Base-by-base conservation (phyloP, 2,888 invertebrate species). In the Bembecia ichneumoniformis region DNA sequence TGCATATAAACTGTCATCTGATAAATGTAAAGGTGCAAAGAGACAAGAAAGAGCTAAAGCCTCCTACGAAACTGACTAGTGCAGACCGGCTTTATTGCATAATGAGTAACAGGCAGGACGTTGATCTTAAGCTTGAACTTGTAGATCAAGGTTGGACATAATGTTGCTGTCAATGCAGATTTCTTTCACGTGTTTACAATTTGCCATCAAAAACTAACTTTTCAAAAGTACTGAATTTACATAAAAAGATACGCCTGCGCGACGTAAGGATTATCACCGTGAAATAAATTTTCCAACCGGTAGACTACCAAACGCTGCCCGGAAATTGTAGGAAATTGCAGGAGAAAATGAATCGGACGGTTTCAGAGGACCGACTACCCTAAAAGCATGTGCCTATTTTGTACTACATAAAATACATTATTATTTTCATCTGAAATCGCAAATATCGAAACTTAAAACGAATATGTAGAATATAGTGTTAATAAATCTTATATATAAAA, bases 241-340 rank as follows among this genome's bases (percentile, higher is more conserved):
- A 28, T 28, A 9, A 10, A 13, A 40, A 40, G 40, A 13, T 40
- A 13, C 40, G 28, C 14, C 20, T 28, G 5, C 57, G 57, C 53
- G 61, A 56, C 59, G 58, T 52, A 58, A 56, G 59, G 58, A 62
- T 65, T 62, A 64, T 67, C 57, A 62, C 65, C 62, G 65, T 71
- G 71, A 76, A 81, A 82, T 82, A 78, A 69, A 82, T 78, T 82
- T 80, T 76, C 71, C 70, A 73, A 68, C 69, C 74, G 77, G 74
- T 76, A 74, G 75, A 71, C 68, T 72, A 76, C 76, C 70, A 76
- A 79, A 77, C 74, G 80, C 60, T 76, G 74, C 55, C 86, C 87
- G 87, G 87, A 87, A 84, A 86, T 87, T 86, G 82, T 83, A 86
- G 87, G 87, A 87, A 86, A 87, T 87, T 87, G 82, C 83, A 78